A percentile compares a stretch with the other conserved stretches of the same genome.
These are phyloP conservation scores for Drosophila virilis DNA, from an alignment of 1,140 invertebrate species.

Conservation along the genomic window DNA sequence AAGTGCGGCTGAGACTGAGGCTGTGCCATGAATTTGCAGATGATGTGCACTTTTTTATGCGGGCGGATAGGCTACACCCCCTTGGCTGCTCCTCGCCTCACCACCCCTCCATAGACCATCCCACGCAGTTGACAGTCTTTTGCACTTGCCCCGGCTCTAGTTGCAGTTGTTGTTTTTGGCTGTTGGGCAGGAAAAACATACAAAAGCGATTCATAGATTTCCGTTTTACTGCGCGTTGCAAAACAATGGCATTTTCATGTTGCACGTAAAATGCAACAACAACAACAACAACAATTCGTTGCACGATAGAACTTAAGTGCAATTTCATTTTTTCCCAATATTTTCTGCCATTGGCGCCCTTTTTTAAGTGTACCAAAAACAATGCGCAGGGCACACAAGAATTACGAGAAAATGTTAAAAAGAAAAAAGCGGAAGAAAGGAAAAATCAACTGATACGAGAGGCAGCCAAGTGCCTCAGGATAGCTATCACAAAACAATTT, in stretches of 20 bases:
- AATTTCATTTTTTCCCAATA: conserved; percentile 67
- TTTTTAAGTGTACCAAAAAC: conserved; percentile 55
- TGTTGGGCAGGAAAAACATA: conserved; percentile 55
- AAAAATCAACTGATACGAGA: conserved; percentile 7
- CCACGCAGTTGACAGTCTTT: conserved; percentile 68
- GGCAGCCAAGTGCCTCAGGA: conserved; percentile 27
- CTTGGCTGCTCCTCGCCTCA: not conserved
- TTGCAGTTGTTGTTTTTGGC: conserved; percentile 25
- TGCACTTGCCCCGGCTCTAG: conserved; percentile 57
- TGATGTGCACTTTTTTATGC: conserved; percentile 61
- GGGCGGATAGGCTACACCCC: conserved; percentile 10
- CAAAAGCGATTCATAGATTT: conserved; percentile 79
- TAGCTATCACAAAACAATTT: conserved; percentile 11
- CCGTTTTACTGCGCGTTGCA: conserved; percentile 64
- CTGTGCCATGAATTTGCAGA: conserved; percentile 63
- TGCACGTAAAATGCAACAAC: conserved; percentile 55
- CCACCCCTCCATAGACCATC: not conserved
- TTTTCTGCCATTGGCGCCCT: conserved; percentile 69
- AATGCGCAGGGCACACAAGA: conserved; percentile 13
- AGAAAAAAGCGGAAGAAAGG: conserved; percentile 5
- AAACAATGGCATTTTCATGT: conserved; percentile 82
- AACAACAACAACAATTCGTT: conserved; percentile 19
- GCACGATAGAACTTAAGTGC: conserved; percentile 73
- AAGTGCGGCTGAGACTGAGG: conserved; percentile 14
- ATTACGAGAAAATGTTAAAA: conserved; percentile 22